Base-by-base conservation (phyloP, 2,797 vertebrate species). In the Hirundo rustica region DNA sequence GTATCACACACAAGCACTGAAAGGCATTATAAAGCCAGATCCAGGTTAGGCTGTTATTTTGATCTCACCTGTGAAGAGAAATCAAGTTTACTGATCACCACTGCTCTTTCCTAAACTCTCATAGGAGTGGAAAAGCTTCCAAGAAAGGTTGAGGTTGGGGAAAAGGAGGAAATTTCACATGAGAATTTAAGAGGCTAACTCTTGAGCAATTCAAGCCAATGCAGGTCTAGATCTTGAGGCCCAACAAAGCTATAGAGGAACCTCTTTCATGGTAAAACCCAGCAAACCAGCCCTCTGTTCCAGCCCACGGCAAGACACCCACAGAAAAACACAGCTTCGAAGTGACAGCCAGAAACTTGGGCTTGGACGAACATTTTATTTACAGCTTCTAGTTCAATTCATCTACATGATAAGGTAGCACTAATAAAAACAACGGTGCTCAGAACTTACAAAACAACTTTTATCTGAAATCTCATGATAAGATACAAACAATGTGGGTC, bases 291-390 rank as follows among this genome's bases (percentile, higher is more conserved):
- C 54, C 26, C 47, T 66, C 34, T 4, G 1, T 29, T 95, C 81
- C 75, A 91, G 58, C 54, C 47, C 0, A 0, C 51, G 65, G 44
- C 44, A 80, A 83, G 62, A 67, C 11, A 85, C 11, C 14, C n/a
- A 45, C 16, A 57, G 42, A 26, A 90, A 91, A 95, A 85, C 2
- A 76, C 25, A 81, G 45, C 94, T 94, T 82, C 89, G 74, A 95
- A 88, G 66, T 45, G 70, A 62, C 21, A 87, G 64, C 83, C 88
- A 93, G 80, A 70, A 92, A 34, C 64, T 48, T 10, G 2, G 34
- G 12, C n/a, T 29, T 79, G 60, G 44, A 67, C 26, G 48, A 88
- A 76, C 21, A 32, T 30, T 86, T 76, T 91, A 76, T 76, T 93
- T 91, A 92, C 76, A 65, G 53, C 54, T 80, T 61, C 42, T 78